Conservation (phyloP, 2,888 invertebrate species). For the Tetranychus piercei region DNA sequence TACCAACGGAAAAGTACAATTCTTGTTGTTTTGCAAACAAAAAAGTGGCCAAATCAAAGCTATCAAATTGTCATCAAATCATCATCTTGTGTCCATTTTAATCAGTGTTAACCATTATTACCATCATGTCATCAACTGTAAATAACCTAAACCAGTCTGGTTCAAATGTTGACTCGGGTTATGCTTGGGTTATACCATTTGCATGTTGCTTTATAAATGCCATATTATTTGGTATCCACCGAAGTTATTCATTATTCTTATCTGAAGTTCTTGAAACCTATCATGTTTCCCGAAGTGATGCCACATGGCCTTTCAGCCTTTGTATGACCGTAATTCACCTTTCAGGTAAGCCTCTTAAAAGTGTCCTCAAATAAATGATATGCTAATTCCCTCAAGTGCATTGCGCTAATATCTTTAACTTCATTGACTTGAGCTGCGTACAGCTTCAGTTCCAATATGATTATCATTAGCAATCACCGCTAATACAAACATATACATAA, state of each 20-base stretch:
- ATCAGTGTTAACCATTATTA: neutral
- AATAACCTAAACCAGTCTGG: neutral
- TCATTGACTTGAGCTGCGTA: too few species aligned
- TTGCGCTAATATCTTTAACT: neutral
- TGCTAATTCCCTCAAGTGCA: neutral
- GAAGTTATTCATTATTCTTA: slow-evolving; percentile 11
- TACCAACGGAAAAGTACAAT: neutral
- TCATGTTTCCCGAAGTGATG: slow-evolving; percentile 3
- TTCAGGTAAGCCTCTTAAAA: neutral
- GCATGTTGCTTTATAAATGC: slow-evolving; percentile 11
- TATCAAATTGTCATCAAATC: neutral
- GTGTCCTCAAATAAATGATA: neutral
- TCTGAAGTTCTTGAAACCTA: slow-evolving; percentile 4
- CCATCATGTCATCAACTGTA: neutral
- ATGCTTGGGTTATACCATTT: slow-evolving; percentile 3
- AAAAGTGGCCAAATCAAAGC: neutral
- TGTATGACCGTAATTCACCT: slow-evolving; percentile 15
- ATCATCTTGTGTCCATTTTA: neutral
- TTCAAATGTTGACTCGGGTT: neutral
- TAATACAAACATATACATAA: too few species aligned
- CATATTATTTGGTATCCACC: slow-evolving; percentile 11
- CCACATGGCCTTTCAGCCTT: slow-evolving; percentile 13
- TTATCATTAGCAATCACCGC: too few species aligned
- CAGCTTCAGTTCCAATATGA: too few species aligned
- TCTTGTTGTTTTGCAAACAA: too few species aligned